Evolutionary conservation across 1,140 invertebrate genomes (phyloP).

Genomic region (Drosophila micromelanica): DNA sequence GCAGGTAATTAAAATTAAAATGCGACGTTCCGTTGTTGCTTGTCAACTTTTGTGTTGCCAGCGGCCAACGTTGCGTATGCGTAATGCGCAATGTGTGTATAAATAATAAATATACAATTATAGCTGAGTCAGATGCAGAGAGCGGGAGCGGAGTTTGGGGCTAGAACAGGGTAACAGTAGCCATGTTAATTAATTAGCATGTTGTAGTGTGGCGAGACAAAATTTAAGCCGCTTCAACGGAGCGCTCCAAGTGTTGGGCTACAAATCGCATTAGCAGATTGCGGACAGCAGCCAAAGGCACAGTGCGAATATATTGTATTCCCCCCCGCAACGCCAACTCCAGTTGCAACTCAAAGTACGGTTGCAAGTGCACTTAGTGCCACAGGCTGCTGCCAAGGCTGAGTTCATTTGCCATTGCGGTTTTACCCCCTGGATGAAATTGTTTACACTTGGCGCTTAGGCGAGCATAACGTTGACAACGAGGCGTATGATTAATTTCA

Average conservation of each 20-base stretch:
- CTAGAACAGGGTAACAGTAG: not conserved
- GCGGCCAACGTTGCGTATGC: slow-evolving; percentile 46
- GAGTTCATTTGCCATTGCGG: slow-evolving; percentile 34
- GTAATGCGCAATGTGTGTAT: slow-evolving; percentile 67
- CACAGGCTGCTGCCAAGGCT: not conserved
- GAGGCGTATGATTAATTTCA: slow-evolving; percentile 70
- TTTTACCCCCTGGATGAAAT: slow-evolving; percentile 25
- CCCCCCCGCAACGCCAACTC: not conserved
- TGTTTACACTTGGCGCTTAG: slow-evolving; percentile 45
- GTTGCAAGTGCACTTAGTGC: slow-evolving; percentile 38
- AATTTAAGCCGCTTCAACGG: slow-evolving; percentile 51
- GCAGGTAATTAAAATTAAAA: slow-evolving; percentile 76
- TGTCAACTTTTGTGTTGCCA: slow-evolving; percentile 64
- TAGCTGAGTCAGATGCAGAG: slow-evolving; percentile 7
- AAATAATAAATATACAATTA: slow-evolving; percentile 72
- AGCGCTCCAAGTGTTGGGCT: slow-evolving; percentile 53
- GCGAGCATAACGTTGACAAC: slow-evolving; percentile 37
- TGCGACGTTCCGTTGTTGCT: slow-evolving; percentile 38
- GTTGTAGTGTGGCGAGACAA: slow-evolving; percentile 27
- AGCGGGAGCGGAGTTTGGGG: too few relatives aligned
- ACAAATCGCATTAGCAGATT: slow-evolving; percentile 66
- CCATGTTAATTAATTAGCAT: slow-evolving; percentile 74
- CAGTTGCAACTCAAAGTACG: not conserved
- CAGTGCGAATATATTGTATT: not conserved
- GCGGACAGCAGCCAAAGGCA: slow-evolving; percentile 25